Base-by-base conservation (phyloP, 2,113 vertebrate species). In the Bettongia penicillata region DNA sequence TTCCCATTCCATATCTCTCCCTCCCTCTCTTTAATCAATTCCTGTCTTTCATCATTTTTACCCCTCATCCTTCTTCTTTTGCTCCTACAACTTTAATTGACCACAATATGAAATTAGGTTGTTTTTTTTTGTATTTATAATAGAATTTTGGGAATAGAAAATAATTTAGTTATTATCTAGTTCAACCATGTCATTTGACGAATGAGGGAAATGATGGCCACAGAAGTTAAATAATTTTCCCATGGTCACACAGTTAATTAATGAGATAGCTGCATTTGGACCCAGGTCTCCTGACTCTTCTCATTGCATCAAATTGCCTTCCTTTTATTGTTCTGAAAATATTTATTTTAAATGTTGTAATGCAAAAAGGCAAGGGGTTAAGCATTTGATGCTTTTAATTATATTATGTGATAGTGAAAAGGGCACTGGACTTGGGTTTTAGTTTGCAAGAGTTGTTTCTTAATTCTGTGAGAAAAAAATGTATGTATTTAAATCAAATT, bases 11-110 rank as follows among this genome's bases (percentile, higher is more conserved):
- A 6, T 77, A 11, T 2, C 16, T 47, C 14, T 23, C 28, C 48
- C 10, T 8, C 28, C 51, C 10, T 8, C 4, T 10, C 51, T 53
- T 24, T 47, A 2, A 6, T n/a, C 2, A n/a, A 0, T 61, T 89
- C 1, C 4, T 1, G 12, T 0, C 2, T 68, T 91, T 57, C 52
- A 19, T 19, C 3, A 9, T 43, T 57, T 61, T 6, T 8, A 0
- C 43, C 12, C 26, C 1, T n/a, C 24, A 31, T 14, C 26, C 8
- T 1, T 11, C 8, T 0, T 52, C 31, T 91, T 23, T 51, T 55
- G n/a, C 16, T 22, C 25, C n/a, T 11, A 2, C 8, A 25, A 3
- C 84, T 90, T 6, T 47, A 22, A 9, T 28, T 43, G 51, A 22
- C 61, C 1, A n/a, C 37, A 19, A n/a, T n/a, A 77, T 77, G 61